Base-by-base conservation (phyloP, 2,888 invertebrate species). In the Macrosoma leucophasiata region DNA sequence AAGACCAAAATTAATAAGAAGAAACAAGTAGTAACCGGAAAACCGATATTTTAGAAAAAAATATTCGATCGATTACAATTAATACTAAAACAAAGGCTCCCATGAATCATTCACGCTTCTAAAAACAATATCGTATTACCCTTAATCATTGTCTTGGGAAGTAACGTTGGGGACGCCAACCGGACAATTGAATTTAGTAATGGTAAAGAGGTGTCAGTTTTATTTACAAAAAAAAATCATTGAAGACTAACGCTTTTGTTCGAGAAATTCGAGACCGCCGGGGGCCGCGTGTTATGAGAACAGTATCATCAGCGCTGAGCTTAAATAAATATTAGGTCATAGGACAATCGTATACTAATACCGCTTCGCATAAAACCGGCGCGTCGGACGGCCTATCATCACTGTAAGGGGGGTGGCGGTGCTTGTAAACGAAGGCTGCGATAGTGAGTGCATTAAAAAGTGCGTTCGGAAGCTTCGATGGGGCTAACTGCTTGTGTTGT, bases 401-500 rank as follows among this genome's bases (percentile, higher is more conserved):
- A 70, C 44, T 53, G 45, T 55, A 53, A 60, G 82, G 82, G 81
- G 82, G 81, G 82, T 81, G 82, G 81, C 82, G 84, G 82, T 81
- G 82, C 82, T 82, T 81, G 62, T 50, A 46, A 48, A 58, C 67
- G 65, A 75, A 76, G 81, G 81, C 81, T 77, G 74, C 77, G 81
- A 76, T 66, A 67, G 77, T 75, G 76, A 84, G 82, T 82, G 82
- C 82, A 82, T 84, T 82, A 81, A 77, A n/a, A 75, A 72, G 73
- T 73, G 77, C 75, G 74, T 75, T 67, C 71, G 67, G 60, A 69
- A 75, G 76, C 77, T 70, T 71, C 77, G 62, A 65, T 54, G 76
- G 81, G 81, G 81, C 78, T 84, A 82, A 82, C 79, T 70, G 77
- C 79, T 81, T 79, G 74, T 82, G 78, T 82, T 79, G 79, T 84